Percentiles rank a stretch among this genome's conserved stretches.
phyloP scores from a whole-genome alignment of 2,888 invertebrate species.

The Drosophila stalkeri region DNA sequence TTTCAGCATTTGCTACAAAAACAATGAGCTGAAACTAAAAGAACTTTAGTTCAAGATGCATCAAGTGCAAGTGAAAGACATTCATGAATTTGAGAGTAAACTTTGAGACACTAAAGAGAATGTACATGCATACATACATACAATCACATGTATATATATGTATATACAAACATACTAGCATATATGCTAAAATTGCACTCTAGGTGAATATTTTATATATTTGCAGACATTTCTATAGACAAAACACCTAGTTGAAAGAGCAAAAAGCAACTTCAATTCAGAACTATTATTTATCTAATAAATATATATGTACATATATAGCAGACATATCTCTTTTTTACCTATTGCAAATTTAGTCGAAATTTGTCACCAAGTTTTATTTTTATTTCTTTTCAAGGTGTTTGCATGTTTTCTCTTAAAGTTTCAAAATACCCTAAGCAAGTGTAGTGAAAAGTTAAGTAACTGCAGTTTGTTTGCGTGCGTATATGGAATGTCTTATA shows the following conservation, averaged over 20 bases:
- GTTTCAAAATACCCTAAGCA: background rate
- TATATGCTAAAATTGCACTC: background rate
- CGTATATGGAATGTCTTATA: slow-evolving; percentile 5
- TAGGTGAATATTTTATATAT: background rate
- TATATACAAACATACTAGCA: background rate
- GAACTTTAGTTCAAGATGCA: slow-evolving; percentile 13
- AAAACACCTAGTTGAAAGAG: background rate
- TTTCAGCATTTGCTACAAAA: slow-evolving; percentile 14
- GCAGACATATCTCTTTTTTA: background rate
- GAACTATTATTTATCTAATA: background rate
- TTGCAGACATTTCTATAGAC: background rate
- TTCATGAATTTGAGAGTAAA: slow-evolving; percentile 29
- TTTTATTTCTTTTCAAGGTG: background rate
- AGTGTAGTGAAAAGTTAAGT: slow-evolving; percentile 24
- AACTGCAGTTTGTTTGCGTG: slow-evolving; percentile 30
- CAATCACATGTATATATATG: background rate
- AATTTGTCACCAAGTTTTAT: background rate
- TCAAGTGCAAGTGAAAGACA: slow-evolving; percentile 46
- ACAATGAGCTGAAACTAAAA: slow-evolving; percentile 11
- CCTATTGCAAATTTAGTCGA: background rate
- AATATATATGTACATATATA: background rate
- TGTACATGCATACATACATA: background rate
- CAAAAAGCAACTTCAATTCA: background rate
- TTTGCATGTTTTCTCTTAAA: background rate
- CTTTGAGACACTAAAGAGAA: slow-evolving; percentile 11